These are phyloP conservation scores for Clarias macrocephalus DNA, from an alignment of 2,113 vertebrate species.

Conservation along the genomic window DNA sequence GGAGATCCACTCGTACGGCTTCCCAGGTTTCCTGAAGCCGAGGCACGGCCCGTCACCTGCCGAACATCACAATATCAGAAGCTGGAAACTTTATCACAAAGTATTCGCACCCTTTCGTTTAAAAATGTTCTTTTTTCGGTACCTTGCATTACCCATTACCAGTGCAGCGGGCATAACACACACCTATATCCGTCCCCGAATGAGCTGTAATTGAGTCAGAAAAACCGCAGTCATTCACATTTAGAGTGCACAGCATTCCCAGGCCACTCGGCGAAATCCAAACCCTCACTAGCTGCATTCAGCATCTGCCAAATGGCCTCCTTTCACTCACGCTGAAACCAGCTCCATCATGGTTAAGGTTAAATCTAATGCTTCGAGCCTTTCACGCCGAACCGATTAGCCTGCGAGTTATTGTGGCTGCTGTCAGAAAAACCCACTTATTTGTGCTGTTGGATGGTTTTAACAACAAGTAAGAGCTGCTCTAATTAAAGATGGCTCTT, in stretches of 20 bases:
- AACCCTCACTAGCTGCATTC: background rate
- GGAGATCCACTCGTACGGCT: conserved; percentile 79
- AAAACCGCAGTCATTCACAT: background rate
- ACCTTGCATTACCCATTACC: background rate
- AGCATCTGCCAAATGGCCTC: conserved; percentile 3
- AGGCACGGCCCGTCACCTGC: conserved; percentile 73
- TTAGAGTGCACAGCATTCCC: background rate
- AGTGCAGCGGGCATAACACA: background rate
- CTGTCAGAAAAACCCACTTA: background rate
- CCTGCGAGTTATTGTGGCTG: background rate
- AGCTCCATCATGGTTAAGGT: no score
- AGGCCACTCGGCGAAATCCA: background rate
- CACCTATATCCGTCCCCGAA: background rate
- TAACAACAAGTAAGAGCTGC: background rate
- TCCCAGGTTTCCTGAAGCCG: conserved; percentile 71
- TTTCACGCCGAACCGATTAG: background rate
- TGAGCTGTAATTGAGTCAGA: background rate
- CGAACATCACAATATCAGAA: background rate
- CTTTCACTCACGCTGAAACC: background rate
- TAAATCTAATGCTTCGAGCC: background rate
- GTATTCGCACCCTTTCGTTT: background rate
- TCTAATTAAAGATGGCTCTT: background rate
- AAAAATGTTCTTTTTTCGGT: background rate
- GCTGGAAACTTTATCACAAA: background rate
- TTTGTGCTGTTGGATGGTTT: background rate